These are phyloP conservation scores for Scrobipalpa costella DNA, from an alignment of 2,888 invertebrate species.

Conservation along the genomic window DNA sequence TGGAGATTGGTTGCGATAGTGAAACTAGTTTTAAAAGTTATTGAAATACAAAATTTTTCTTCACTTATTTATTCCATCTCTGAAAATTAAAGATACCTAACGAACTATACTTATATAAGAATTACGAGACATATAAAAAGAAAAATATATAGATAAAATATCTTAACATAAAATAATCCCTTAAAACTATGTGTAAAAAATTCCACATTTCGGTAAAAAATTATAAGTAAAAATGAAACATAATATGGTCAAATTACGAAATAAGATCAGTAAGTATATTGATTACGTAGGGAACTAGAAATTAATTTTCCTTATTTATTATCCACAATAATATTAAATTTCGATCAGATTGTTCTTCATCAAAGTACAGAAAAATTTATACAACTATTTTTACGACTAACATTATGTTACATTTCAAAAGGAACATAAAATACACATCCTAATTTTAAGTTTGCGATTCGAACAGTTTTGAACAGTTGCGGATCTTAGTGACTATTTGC, in stretches of 20 bases:
- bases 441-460: neutral
- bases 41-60: slow-evolving; percentile 13
- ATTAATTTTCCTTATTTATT: neutral
- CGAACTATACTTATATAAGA: slow-evolving; percentile 29
- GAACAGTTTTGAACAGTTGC: neutral
- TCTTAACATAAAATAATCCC: slow-evolving; percentile 29
- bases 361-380: slow-evolving; percentile 10
- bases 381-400: slow-evolving; percentile 10
- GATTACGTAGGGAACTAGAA: slow-evolving; percentile 5
- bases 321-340: slow-evolving; percentile 7
- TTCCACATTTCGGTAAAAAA: neutral
- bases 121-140: slow-evolving; percentile 28
- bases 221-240: slow-evolving; percentile 7
- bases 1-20: no score
- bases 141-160: slow-evolving; percentile 20
- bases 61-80: slow-evolving; percentile 12
- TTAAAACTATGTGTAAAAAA: slow-evolving; percentile 28
- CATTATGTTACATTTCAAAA: slow-evolving; percentile 6
- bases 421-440: slow-evolving; percentile 3
- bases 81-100: slow-evolving; percentile 27
- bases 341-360: neutral
- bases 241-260: slow-evolving; percentile 12
- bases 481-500: neutral
- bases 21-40: neutral
- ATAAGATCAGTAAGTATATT: slow-evolving; percentile 4